Evolutionary conservation across 2,797 vertebrate species (phyloP).

Genomic region (Notolepis coatsorum): DNA sequence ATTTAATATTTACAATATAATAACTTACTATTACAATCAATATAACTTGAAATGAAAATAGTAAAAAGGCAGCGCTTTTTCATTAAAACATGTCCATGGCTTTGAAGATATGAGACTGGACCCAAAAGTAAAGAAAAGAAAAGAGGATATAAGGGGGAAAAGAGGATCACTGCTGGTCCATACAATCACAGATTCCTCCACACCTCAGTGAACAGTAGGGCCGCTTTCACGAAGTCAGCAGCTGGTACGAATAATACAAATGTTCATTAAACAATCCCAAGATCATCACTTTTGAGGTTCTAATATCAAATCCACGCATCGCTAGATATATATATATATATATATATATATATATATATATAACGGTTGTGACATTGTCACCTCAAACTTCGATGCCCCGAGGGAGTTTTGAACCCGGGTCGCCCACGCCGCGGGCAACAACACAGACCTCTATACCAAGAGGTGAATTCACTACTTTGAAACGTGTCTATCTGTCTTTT

Average conservation of each 20-base stretch:
- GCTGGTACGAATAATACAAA: slow-evolving; percentile 3
- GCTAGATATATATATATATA: too few relatives aligned
- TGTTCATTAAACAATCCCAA: slow-evolving; percentile 7
- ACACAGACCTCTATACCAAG: too few relatives aligned
- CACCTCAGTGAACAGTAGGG: not conserved
- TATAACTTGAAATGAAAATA: slow-evolving; percentile 71
- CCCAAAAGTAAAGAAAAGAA: slow-evolving; percentile 16
- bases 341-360: too few relatives aligned
- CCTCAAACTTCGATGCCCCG: too few relatives aligned
- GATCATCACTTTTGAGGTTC: not conserved
- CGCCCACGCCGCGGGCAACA: too few relatives aligned
- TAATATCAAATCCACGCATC: too few relatives aligned
- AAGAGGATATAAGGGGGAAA: slow-evolving; percentile 2
- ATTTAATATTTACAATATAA: slow-evolving; percentile 82
- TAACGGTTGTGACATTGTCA: too few relatives aligned
- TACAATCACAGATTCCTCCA: slow-evolving; percentile 37
- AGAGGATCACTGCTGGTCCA: slow-evolving; percentile 21
- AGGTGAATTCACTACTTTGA: too few relatives aligned
- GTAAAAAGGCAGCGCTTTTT: slow-evolving; percentile 60
- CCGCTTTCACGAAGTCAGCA: not conserved
- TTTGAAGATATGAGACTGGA: slow-evolving; percentile 51
- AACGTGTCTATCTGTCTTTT: too few relatives aligned
- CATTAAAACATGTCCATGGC: slow-evolving; percentile 65
- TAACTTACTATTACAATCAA: slow-evolving; percentile 80
- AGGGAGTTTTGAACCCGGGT: too few relatives aligned